Base-by-base conservation (phyloP, 2,888 invertebrate genomes). In the Mimas tiliae region DNA sequence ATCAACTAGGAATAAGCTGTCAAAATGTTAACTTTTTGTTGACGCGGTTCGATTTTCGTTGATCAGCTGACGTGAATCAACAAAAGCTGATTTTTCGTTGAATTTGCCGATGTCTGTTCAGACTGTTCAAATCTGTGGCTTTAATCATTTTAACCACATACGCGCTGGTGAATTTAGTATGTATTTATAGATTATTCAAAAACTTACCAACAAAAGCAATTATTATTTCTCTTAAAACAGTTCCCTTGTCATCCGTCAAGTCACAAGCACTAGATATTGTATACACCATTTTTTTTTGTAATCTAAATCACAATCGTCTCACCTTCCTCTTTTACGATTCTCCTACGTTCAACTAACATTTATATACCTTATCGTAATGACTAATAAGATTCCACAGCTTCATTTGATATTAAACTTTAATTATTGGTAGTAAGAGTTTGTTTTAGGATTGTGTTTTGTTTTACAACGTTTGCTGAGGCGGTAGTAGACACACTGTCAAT, bases 201-300 rank as follows among this genome's bases (percentile, higher is more conserved):
- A 33, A 80, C 87, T 69, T 74, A 88, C 87, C 83, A 51, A 86
- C 69, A 48, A 88, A 74, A 1, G 84, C 80, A 45, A 86, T 69
- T 0, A 80, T 14, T 0, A 81, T 67, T 50, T 84, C 83, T 34
- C 82, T 86, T 77, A 84, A 83, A 16, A 76, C 66, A 67, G 72
- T 72, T 1, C 76, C 74, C 55, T 74, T 78, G 11, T 69, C 65
- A 68, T 72, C 2, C 64, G 65, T 16, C 69, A 70, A 70, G 65
- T 71, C 69, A 65, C 69, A 58, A 58, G 55, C 68, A 53, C 67
- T 68, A 67, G 70, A 73, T 52, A 86, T 78, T 1, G 82, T 78
- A 65, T 81, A 86, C 68, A 85, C 83, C 87, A 88, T 87, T 74
- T 14, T 45, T 11, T 12, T 12, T 45, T 42, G 6, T 45, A 14